phyloP scores from a whole-genome alignment of 2,113 vertebrate genomes.

The Chamaea fasciata region DNA sequence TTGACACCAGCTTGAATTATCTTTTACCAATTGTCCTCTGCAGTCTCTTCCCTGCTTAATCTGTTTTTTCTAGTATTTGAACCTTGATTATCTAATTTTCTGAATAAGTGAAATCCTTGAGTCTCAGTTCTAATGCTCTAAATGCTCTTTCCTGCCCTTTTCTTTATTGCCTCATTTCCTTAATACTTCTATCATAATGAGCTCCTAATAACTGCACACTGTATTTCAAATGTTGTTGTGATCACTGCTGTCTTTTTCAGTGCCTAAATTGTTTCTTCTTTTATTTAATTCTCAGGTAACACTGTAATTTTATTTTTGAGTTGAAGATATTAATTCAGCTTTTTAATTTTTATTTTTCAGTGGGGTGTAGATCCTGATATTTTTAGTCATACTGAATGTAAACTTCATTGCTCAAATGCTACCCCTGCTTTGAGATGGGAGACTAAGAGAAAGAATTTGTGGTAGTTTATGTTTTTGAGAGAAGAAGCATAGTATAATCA shows the following conservation, averaged over 20 bases:
- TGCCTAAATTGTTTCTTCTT: neutral
- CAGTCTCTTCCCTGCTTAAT: neutral
- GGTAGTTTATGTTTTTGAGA: neutral
- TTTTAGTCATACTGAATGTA: neutral
- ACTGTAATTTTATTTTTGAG: neutral
- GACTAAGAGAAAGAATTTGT: neutral
- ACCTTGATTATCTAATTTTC: neutral
- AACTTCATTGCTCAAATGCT: neutral
- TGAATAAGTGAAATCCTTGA: neutral
- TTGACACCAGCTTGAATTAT: neutral
- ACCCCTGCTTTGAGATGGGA: neutral
- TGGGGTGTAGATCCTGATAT: neutral
- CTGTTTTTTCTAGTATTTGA: neutral
- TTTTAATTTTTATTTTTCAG: neutral
- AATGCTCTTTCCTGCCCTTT: neutral
- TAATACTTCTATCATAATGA: neutral
- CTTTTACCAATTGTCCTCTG: neutral
- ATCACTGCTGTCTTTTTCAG: neutral
- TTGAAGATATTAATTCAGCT: neutral
- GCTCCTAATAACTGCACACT: neutral
- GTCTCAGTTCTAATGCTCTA: neutral
- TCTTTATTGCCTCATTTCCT: neutral
- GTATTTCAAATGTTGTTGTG: neutral
- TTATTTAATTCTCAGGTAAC: neutral
- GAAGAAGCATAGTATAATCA: neutral